Evolutionary conservation across 2,888 invertebrate genomes (phyloP).

Genomic region (Caenorhabditis angaria): DNA sequence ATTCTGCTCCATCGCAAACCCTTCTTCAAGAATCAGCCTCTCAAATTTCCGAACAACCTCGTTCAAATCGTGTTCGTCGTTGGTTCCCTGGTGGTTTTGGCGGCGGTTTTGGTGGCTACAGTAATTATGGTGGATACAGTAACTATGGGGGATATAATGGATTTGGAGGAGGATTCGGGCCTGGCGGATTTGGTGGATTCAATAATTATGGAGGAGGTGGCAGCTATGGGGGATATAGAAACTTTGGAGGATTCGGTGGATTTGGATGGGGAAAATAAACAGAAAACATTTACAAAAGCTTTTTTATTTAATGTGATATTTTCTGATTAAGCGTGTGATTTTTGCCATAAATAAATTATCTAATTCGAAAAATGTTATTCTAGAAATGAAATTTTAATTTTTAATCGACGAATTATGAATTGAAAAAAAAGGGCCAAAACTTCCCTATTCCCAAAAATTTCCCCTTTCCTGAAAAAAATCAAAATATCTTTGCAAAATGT

Average conservation of each 20-base stretch:
- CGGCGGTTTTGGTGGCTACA: constrained; percentile 5
- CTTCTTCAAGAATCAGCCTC: not conserved
- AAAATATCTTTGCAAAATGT: too few relatives aligned
- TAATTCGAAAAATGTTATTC: too few relatives aligned
- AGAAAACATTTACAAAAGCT: too few relatives aligned
- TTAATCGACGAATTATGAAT: too few relatives aligned
- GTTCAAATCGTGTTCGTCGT: constrained; percentile 7
- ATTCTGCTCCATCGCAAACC: not conserved
- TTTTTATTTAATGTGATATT: too few relatives aligned
- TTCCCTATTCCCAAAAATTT: too few relatives aligned
- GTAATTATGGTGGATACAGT: not conserved
- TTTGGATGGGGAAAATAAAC: constrained; percentile 10
- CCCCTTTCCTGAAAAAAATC: too few relatives aligned
- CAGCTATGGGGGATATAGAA: constrained; percentile 6
- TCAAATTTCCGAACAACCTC: not conserved
- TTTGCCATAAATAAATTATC: too few relatives aligned
- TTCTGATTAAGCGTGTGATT: too few relatives aligned
- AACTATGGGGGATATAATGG: constrained; percentile 7
- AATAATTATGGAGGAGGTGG: not conserved
- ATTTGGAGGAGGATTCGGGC: not conserved
- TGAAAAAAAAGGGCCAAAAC: too few relatives aligned
- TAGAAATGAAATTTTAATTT: too few relatives aligned
- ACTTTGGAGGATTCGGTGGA: not conserved
- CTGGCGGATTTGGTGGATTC: constrained; percentile 4
- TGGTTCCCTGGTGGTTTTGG: constrained; percentile 13